Percentiles rank a stretch among this genome's conserved stretches.
Conservation (phyloP, 2,888 invertebrate species). For the Melanchra persicariae region DNA sequence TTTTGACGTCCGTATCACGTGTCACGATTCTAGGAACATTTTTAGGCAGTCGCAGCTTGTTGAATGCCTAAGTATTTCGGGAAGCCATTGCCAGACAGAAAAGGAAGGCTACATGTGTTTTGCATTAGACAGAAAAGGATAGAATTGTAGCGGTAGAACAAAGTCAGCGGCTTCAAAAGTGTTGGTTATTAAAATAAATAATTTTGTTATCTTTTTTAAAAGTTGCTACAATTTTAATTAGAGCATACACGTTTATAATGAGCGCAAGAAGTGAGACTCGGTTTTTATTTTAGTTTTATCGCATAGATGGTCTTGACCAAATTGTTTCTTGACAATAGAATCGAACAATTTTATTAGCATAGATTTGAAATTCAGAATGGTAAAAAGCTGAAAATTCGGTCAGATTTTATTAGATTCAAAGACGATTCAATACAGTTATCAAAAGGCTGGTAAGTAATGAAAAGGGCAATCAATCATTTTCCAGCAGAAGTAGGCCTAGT, state of each 20-base stretch:
- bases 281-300: conserved; percentile 30
- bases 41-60: conserved; percentile 37
- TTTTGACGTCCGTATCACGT: conserved; percentile 40
- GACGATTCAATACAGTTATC: not conserved
- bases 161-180: conserved; percentile 10
- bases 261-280: conserved; percentile 12
- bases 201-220: conserved; percentile 10
- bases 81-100: conserved; percentile 54
- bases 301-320: conserved; percentile 25
- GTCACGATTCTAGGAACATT: conserved; percentile 53
- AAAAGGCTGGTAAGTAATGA: not conserved
- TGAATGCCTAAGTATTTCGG: conserved; percentile 51
- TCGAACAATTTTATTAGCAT: not conserved
- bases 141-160: conserved; percentile 13
- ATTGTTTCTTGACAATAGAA: conserved; percentile 3
- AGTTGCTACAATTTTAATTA: conserved; percentile 23
- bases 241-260: conserved; percentile 28
- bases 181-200: conserved; percentile 14
- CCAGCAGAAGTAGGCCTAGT: too few relatives aligned
- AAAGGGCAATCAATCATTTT: too few relatives aligned
- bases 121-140: conserved; percentile 20
- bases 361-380: not conserved
- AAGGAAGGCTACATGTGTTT: conserved; percentile 23
- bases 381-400: not conserved
- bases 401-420: not conserved